A percentile compares a stretch with the other conserved stretches of the same genome.
phyloP scores from a whole-genome alignment of 1,140 invertebrate species.

The Hycleus phaleratus region DNA sequence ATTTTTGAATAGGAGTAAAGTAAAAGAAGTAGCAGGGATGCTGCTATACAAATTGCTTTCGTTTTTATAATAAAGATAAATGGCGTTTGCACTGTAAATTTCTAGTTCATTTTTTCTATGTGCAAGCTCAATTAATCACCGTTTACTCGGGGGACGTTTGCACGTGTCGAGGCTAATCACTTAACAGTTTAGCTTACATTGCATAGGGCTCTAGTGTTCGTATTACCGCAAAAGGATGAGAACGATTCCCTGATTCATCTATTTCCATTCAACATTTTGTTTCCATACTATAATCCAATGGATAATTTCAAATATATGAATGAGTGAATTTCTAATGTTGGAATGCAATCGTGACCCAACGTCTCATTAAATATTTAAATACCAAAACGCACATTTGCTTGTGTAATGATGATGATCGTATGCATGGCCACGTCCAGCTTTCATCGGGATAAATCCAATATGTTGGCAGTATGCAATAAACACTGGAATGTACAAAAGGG shows the following conservation, averaged over 20 bases:
- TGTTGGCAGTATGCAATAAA: slow-evolving; percentile 17
- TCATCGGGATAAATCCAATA: slow-evolving; percentile 11
- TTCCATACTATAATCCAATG: too few species aligned
- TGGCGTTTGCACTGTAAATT: slow-evolving; percentile 17
- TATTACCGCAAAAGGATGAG: not conserved
- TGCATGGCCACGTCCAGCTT: slow-evolving; percentile 14
- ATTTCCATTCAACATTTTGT: too few species aligned
- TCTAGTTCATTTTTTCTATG: slow-evolving; percentile 19
- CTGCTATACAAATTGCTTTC: slow-evolving; percentile 18
- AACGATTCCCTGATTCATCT: not conserved
- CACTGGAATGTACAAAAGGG: slow-evolving; percentile 11
- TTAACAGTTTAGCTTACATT: slow-evolving; percentile 16
- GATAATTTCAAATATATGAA: too few species aligned
- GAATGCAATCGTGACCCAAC: too few species aligned
- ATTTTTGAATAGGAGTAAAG: not conserved
- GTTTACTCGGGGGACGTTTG: slow-evolving; percentile 12
- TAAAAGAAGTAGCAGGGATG: not conserved
- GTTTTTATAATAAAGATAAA: slow-evolving; percentile 19
- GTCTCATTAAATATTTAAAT: slow-evolving; percentile 5
- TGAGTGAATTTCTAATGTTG: too few species aligned
- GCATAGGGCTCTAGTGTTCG: too few species aligned
- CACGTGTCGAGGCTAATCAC: slow-evolving; percentile 24
- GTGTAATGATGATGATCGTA: slow-evolving; percentile 16
- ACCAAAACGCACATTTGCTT: not conserved
- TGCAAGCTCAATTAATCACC: slow-evolving; percentile 20